These are phyloP conservation scores for Lithophane leautieri DNA, from an alignment of 2,888 invertebrate species.

Conservation along the genomic window DNA sequence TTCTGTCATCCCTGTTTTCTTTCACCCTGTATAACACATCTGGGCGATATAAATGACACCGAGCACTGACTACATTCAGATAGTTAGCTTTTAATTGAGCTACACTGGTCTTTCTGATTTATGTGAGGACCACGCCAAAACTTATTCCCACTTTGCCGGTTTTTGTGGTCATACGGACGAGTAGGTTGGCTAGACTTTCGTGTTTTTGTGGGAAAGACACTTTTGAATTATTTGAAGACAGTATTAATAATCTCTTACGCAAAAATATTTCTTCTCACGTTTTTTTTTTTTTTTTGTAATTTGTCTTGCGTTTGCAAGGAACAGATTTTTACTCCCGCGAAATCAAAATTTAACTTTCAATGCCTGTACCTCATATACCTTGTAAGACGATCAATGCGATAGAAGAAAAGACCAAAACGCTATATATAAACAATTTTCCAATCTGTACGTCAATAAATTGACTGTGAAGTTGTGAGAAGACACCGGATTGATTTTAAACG, in stretches of 20 bases:
- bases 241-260: no score
- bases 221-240: not conserved
- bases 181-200: conserved; percentile 13
- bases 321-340: not conserved
- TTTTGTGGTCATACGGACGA: conserved; percentile 60
- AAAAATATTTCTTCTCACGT: not conserved
- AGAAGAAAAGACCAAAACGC: no score
- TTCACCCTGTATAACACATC: conserved; percentile 42
- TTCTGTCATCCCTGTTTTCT: not conserved
- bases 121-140: conserved; percentile 87
- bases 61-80: conserved; percentile 84
- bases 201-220: fast-evolving
- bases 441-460: no score
- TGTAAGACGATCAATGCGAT: no score
- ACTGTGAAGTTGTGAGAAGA: no score
- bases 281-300: not conserved
- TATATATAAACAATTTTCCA: no score
- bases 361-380: not conserved
- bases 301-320: not conserved
- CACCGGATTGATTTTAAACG: no score
- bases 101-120: conserved; percentile 89
- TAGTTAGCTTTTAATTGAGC: conserved; percentile 89
- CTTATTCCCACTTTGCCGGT: conserved; percentile 87
- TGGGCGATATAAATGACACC: conserved; percentile 74
- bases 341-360: not conserved